phyloP scores from a whole-genome alignment of 92 coral and sea anemone genomes.

The Zoanthus sociatus region DNA sequence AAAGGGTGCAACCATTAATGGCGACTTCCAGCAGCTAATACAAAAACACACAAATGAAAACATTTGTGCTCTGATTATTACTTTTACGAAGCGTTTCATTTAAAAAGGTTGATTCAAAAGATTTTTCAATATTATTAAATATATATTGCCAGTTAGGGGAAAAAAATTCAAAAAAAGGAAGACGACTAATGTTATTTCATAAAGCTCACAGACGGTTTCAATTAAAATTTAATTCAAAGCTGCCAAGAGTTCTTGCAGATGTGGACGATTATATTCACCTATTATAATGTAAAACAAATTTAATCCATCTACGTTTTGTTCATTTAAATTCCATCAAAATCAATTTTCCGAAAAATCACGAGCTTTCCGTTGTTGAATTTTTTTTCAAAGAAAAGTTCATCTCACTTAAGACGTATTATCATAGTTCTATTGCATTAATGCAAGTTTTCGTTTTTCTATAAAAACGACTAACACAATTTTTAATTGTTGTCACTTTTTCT shows the following conservation, averaged over 20 bases:
- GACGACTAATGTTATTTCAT: not conserved
- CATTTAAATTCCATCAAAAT: not conserved
- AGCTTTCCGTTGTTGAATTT: not conserved
- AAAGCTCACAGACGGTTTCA: constrained; percentile 31
- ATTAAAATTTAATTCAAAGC: constrained; percentile 41
- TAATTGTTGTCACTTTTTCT: too few relatives aligned
- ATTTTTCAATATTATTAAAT: not conserved
- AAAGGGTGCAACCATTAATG: not conserved
- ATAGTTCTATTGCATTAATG: too few relatives aligned
- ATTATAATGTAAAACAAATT: not conserved
- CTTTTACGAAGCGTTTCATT: not conserved
- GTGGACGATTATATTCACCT: not conserved
- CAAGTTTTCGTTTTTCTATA: too few relatives aligned
- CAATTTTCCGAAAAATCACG: not conserved
- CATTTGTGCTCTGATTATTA: not conserved
- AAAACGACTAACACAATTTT: too few relatives aligned
- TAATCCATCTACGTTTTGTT: not conserved
- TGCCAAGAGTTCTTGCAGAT: constrained; percentile 5
- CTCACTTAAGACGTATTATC: too few relatives aligned
- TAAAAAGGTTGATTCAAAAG: not conserved
- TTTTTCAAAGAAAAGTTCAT: too few relatives aligned
- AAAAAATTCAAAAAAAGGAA: not conserved
- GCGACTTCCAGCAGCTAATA: not conserved
- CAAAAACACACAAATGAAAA: not conserved
- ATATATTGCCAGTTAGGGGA: not conserved